A percentile compares a stretch with the other conserved stretches of the same genome.
Evolutionary conservation across 2,888 invertebrate genomes (phyloP).

Genomic region (Frankliniella intonsa): DNA sequence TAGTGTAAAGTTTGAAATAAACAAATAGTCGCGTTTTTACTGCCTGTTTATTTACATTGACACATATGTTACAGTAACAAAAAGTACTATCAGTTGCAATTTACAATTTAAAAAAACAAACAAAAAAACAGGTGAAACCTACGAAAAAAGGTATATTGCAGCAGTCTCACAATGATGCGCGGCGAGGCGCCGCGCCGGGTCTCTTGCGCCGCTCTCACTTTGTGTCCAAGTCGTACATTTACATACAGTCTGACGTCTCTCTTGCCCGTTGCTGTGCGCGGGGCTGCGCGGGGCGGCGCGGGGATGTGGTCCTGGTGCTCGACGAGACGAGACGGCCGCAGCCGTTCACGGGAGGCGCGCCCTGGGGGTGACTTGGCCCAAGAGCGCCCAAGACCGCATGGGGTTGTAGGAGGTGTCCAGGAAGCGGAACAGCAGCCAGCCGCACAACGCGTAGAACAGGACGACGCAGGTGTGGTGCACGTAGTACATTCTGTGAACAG

Average conservation of each 20-base stretch:
- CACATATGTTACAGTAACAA: not conserved
- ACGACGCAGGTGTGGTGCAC: not conserved
- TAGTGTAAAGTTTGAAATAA: not conserved
- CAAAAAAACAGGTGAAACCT: not conserved
- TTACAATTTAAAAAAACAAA: not conserved
- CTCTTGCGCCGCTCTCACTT: too few relatives aligned
- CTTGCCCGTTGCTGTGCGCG: too few relatives aligned
- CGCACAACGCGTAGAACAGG: not conserved
- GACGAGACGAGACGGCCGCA: too few relatives aligned
- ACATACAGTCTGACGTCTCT: too few relatives aligned
- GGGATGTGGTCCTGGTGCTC: not conserved
- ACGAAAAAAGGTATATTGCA: too few relatives aligned
- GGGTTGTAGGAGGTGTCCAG: not conserved
- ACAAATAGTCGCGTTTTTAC: not conserved
- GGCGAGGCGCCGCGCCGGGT: too few relatives aligned
- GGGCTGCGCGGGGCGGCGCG: not conserved
- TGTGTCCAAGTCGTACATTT: too few relatives aligned
- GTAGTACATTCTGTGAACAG: slow-evolving; percentile 5
- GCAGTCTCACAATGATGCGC: too few relatives aligned
- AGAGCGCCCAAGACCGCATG: not conserved
- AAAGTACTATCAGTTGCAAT: not conserved
- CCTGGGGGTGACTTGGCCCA: not conserved
- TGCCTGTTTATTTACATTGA: not conserved
- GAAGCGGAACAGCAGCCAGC: not conserved
- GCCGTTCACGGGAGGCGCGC: not conserved